phyloP scores from a whole-genome alignment of 2,888 invertebrate species.

The Microplitis manilae region DNA sequence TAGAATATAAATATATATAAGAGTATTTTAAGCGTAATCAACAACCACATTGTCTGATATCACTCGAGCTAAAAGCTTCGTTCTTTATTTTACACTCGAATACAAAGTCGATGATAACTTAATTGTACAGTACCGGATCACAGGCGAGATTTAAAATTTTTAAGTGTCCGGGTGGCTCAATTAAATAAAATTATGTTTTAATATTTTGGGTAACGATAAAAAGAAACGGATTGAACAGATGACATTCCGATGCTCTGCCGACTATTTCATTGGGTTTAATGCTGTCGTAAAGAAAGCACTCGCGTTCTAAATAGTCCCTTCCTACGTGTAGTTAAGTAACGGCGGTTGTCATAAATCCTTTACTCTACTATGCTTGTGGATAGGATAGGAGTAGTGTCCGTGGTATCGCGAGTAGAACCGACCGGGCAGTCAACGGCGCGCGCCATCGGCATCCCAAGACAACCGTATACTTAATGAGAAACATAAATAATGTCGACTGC shows the following conservation, averaged over 20 bases:
- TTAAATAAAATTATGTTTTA: background rate
- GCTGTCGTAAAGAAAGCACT: background rate
- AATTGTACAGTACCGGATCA: constrained; percentile 4
- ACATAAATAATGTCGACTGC: constrained; percentile 59
- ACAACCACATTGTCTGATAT: constrained; percentile 34
- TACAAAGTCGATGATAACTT: constrained; percentile 17
- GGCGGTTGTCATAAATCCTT: constrained; percentile 10
- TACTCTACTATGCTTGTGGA: too few species aligned
- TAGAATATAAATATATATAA: background rate
- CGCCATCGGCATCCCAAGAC: constrained; percentile 51
- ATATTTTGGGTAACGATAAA: too few species aligned
- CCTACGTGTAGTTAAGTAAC: too few species aligned
- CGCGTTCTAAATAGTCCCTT: constrained; percentile 2
- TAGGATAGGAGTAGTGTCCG: background rate
- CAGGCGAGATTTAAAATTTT: too few species aligned
- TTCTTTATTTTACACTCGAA: constrained; percentile 8
- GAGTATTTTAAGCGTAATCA: constrained; percentile 28
- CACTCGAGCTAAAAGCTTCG: constrained; percentile 34
- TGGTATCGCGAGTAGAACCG: background rate
- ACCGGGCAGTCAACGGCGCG: constrained; percentile 28
- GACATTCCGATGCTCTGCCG: background rate
- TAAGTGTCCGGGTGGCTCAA: background rate
- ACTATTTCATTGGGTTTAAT: constrained; percentile 2
- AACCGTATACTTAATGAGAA: constrained; percentile 57
- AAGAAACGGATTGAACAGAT: too few species aligned